Evolutionary conservation across 2,113 vertebrate species (phyloP).

Genomic region (Coryphaenoides rupestris): DNA sequence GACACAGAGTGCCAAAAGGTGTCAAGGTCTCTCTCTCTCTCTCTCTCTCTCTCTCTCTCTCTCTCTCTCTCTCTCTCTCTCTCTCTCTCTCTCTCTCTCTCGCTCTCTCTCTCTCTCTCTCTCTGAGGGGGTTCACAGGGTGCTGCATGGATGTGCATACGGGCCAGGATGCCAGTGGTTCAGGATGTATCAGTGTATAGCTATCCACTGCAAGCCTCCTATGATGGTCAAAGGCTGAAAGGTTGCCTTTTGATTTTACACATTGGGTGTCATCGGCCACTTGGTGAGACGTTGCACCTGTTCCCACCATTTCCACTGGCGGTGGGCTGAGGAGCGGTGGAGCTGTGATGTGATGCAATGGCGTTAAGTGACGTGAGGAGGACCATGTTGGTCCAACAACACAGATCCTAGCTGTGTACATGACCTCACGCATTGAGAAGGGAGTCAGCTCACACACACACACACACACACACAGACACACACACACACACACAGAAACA

Average conservation of each 20-base stretch:
- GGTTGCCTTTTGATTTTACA: too few species aligned
- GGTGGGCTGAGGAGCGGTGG: too few species aligned
- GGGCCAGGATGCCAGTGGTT: not conserved
- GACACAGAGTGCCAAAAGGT: not conserved
- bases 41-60: too few species aligned
- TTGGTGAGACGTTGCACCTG: too few species aligned
- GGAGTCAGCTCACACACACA: too few species aligned
- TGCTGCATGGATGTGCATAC: not conserved
- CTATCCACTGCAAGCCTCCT: not conserved
- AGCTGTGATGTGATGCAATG: constrained; percentile 30
- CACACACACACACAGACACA: too few species aligned
- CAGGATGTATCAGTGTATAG: constrained; percentile 4
- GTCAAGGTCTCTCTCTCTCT: too few species aligned
- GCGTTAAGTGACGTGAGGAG: constrained; percentile 30
- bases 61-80: not conserved
- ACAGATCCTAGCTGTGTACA: constrained; percentile 35
- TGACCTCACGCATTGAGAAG: constrained; percentile 59
- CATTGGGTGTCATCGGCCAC: too few species aligned
- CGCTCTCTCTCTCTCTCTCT: too few species aligned
- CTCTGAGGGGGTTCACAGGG: not conserved
- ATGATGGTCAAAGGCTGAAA: not conserved
- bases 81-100: not conserved
- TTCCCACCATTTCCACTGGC: too few species aligned
- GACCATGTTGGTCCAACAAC: constrained; percentile 44
- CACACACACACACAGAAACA: too few species aligned